phyloP scores from a whole-genome alignment of 2,797 vertebrate species.

The Hapalemur alaotrensis region DNA sequence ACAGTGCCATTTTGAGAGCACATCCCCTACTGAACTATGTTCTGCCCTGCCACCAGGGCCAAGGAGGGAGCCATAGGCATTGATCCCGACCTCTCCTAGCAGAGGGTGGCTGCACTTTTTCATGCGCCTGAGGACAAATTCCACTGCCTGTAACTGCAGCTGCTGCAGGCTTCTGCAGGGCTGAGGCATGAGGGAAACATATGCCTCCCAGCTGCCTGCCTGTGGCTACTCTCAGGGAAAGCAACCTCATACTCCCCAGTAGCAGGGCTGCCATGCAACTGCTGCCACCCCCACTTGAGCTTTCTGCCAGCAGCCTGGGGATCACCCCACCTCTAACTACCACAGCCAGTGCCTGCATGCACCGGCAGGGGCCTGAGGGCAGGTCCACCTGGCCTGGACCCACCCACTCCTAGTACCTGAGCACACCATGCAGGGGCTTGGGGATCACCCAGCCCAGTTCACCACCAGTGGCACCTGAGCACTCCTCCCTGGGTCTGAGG shows the following conservation, averaged over 20 bases:
- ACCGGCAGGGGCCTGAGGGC: neutral
- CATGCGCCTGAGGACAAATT: neutral
- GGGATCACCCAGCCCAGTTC: neutral
- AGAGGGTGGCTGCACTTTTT: neutral
- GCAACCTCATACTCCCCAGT: neutral
- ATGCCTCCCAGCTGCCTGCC: neutral
- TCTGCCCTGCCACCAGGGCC: neutral
- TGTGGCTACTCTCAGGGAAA: neutral
- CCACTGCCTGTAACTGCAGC: neutral
- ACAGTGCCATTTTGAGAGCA: neutral
- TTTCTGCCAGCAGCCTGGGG: neutral
- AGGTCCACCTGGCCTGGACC: neutral
- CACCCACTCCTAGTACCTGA: neutral
- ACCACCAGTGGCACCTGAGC: neutral
- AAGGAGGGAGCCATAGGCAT: neutral
- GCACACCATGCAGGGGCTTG: neutral
- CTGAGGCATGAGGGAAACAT: neutral
- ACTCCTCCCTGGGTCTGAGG: neutral
- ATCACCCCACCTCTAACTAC: neutral
- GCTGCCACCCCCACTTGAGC: neutral
- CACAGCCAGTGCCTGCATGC: neutral
- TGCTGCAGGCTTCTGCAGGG: neutral
- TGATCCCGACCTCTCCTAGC: neutral
- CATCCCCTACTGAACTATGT: neutral
- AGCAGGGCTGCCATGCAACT: neutral